Evolutionary conservation across 2,113 vertebrate species (phyloP).

Genomic region (Sceloporus tristichus): DNA sequence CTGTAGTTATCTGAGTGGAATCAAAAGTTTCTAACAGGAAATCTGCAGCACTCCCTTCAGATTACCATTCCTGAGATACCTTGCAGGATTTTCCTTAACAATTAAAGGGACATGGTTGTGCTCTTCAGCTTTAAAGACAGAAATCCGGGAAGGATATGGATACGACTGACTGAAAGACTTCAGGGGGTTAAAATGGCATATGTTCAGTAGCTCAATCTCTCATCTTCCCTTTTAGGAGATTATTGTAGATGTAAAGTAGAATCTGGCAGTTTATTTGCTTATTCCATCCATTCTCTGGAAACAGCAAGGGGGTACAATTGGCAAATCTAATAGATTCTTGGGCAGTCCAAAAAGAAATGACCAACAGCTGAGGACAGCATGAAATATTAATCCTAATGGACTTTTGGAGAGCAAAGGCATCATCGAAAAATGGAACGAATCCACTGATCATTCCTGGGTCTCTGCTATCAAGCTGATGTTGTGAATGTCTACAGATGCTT

Average conservation of each 20-base stretch:
- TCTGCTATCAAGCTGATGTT: background rate
- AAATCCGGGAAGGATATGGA: background rate
- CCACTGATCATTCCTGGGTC: slow-evolving; percentile 12
- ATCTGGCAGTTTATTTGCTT: background rate
- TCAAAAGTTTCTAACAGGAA: background rate
- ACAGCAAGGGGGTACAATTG: background rate
- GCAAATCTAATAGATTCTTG: background rate
- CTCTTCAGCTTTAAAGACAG: background rate
- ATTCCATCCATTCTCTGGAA: background rate
- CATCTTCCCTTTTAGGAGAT: background rate
- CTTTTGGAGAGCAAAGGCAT: slow-evolving; percentile 5
- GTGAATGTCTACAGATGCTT: background rate
- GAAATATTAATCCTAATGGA: background rate
- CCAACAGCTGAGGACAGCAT: background rate
- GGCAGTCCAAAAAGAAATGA: background rate
- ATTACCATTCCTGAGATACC: background rate
- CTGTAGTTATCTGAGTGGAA: background rate
- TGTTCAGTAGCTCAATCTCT: background rate
- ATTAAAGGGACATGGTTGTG: background rate
- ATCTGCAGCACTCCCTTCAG: background rate
- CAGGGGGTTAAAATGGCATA: background rate
- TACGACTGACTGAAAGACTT: background rate
- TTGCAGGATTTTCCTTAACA: background rate
- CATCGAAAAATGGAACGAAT: slow-evolving; percentile 16
- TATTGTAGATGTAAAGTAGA: background rate